Conservation (phyloP, 2,888 invertebrate genomes). For the Aleiodes testaceus region DNA sequence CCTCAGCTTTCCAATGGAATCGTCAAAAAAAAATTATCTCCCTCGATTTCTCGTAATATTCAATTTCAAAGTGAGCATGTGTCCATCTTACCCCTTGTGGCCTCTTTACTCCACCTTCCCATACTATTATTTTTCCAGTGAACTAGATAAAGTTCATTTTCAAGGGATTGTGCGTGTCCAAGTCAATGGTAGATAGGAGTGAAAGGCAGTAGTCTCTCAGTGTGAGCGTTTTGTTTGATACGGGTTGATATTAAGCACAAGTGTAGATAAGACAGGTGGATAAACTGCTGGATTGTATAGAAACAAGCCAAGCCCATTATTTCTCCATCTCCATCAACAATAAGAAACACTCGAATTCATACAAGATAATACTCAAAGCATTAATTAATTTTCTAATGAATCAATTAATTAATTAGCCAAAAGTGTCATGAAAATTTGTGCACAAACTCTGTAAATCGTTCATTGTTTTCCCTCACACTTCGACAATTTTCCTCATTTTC, state of each 20-base stretch:
- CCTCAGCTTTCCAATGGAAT: too few species aligned
- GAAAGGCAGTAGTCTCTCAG: conserved; percentile 17
- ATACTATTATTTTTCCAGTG: background rate
- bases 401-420: conserved; percentile 58
- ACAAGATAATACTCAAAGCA: background rate
- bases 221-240: conserved; percentile 38
- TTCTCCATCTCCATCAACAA: conserved; percentile 14
- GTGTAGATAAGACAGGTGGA: conserved; percentile 40
- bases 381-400: conserved; percentile 58
- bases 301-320: conserved; percentile 17
- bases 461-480: background rate
- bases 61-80: too few species aligned
- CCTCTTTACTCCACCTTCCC: too few species aligned
- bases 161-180: conserved; percentile 29
- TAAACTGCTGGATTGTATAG: conserved; percentile 33
- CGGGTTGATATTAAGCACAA: conserved; percentile 38
- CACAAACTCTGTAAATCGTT: background rate
- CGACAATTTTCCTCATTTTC: conserved; percentile 15
- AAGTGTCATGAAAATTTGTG: background rate
- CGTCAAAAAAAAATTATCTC: too few species aligned
- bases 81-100: too few species aligned
- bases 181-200: background rate
- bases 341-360: conserved; percentile 9
- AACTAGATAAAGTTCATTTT: conserved; percentile 14
- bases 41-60: too few species aligned